phyloP scores from a whole-genome alignment of 2,888 invertebrate species.

The Theristus sp. region DNA sequence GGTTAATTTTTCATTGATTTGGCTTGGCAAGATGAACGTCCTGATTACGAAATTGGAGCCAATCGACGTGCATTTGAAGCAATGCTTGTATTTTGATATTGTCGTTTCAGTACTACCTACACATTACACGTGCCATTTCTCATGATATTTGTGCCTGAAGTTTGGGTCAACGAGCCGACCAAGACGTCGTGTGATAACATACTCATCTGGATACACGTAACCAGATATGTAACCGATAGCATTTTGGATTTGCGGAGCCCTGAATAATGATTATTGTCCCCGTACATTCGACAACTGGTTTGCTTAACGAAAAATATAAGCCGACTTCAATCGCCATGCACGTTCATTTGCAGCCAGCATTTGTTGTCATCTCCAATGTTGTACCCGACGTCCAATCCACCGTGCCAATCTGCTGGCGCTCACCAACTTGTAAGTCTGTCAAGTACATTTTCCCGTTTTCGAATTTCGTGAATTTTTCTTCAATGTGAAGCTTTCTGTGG shows the following conservation, averaged over 20 bases:
- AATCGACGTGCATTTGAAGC: no score
- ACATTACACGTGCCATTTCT: conserved; percentile 31
- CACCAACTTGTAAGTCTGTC: background rate
- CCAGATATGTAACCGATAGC: conserved; percentile 30
- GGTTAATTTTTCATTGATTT: no score
- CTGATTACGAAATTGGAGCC: no score
- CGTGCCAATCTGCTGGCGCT: conserved; percentile 24
- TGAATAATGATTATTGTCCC: no score
- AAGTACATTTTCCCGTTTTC: no score
- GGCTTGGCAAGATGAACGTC: no score
- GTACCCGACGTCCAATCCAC: conserved; percentile 29
- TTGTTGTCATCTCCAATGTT: conserved; percentile 18
- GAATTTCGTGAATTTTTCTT: no score
- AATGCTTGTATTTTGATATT: conserved; percentile 14
- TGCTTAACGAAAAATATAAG: no score
- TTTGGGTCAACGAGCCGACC: conserved; percentile 35
- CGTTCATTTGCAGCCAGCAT: background rate
- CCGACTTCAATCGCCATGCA: background rate
- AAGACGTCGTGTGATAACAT: conserved; percentile 39
- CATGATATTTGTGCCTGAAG: conserved; percentile 36
- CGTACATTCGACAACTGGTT: conserved; percentile 3
- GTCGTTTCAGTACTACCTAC: background rate
- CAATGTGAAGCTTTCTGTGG: no score
- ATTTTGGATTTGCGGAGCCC: conserved; percentile 25
- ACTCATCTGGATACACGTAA: conserved; percentile 33